phyloP scores from a whole-genome alignment of 2,797 vertebrate species.

The Hapalemur alaotrensis region DNA sequence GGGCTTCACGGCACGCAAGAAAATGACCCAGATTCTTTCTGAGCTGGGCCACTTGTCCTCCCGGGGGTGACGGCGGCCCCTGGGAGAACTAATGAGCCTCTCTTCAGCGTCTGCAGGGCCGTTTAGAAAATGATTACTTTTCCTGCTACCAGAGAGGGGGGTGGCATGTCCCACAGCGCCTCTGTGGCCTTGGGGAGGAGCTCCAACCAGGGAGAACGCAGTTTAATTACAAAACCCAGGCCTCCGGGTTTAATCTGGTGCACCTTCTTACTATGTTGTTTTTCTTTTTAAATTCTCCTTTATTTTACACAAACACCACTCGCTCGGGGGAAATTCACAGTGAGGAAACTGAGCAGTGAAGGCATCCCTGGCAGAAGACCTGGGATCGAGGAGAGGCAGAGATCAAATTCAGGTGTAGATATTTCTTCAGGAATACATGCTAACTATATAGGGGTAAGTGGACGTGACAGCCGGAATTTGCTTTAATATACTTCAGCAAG shows the following conservation, averaged over 20 bases:
- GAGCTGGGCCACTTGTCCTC: constrained; percentile 53
- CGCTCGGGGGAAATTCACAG: background rate
- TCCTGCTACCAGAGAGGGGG: background rate
- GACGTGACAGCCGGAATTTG: background rate
- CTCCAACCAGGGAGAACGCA: background rate
- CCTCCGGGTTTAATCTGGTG: background rate
- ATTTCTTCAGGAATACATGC: background rate
- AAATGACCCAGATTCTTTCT: constrained; percentile 71
- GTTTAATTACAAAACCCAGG: constrained; percentile 49
- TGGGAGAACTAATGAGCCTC: constrained; percentile 60
- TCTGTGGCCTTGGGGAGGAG: constrained; percentile 42
- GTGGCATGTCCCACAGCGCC: background rate
- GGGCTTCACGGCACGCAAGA: background rate
- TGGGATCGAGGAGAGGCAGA: background rate
- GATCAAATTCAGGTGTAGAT: background rate
- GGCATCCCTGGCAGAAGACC: background rate
- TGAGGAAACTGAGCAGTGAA: background rate
- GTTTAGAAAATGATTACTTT: constrained; percentile 75
- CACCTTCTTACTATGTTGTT: background rate
- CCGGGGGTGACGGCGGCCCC: background rate
- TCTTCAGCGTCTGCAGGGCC: constrained; percentile 32
- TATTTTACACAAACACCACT: background rate
- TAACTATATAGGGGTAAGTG: background rate
- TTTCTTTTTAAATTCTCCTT: background rate
- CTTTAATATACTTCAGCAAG: background rate